A percentile compares a stretch with the other conserved stretches of the same genome.
Conservation (phyloP, 1,140 invertebrate species). For the Hydropsyche tenuis region DNA sequence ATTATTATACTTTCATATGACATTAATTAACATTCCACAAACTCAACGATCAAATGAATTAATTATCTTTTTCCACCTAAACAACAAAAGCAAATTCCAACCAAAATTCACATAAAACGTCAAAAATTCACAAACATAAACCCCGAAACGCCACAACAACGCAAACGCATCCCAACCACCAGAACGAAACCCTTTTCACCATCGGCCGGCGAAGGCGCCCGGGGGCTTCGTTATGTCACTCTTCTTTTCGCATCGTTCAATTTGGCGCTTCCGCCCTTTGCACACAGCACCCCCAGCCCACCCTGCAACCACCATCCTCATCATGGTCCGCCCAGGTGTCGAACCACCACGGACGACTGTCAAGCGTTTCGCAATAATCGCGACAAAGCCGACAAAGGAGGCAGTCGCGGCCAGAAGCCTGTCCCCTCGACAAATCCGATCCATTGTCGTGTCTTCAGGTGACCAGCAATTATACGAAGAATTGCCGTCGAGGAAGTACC, state of each 20-base stretch:
- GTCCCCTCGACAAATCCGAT: conserved; percentile 24
- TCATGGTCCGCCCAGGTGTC: conserved; percentile 30
- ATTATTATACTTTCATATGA: neutral
- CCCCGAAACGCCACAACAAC: neutral
- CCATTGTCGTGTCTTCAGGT: conserved; percentile 41
- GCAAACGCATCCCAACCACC: neutral
- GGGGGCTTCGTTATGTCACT: conserved; percentile 11
- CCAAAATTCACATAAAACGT: no score
- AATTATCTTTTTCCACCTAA: no score
- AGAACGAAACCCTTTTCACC: conserved; percentile 4
- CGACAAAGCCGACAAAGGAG: conserved; percentile 19
- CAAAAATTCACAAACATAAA: neutral
- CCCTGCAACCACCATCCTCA: conserved; percentile 1
- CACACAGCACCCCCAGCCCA: no score
- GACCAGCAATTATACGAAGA: conserved; percentile 21
- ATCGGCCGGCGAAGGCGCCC: neutral
- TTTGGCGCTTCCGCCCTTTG: conserved; percentile 30
- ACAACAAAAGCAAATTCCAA: no score
- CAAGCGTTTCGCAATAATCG: neutral
- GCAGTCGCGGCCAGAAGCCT: conserved; percentile 33
- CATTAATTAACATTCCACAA: neutral
- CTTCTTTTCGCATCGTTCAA: conserved; percentile 35
- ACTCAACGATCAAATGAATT: no score
- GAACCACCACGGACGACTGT: conserved; percentile 39
- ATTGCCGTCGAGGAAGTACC: conserved; percentile 8